A percentile compares a stretch with the other conserved stretches of the same genome.
phyloP scores from a whole-genome alignment of 2,797 vertebrate genomes.

The Coregonus suidteri region DNA sequence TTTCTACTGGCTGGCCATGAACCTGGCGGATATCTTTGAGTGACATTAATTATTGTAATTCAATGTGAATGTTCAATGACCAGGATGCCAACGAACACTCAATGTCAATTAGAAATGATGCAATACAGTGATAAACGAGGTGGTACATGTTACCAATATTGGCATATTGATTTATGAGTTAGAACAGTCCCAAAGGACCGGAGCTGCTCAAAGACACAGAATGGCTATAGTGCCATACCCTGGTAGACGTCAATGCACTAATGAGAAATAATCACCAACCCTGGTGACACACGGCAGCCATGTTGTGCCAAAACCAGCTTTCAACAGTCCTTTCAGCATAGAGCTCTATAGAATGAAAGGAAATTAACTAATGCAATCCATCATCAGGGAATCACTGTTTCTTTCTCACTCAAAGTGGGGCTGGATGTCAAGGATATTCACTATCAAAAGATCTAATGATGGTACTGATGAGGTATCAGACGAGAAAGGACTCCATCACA shows the following conservation, averaged over 20 bases:
- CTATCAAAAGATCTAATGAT: constrained; percentile 2
- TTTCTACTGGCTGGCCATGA: constrained; percentile 30
- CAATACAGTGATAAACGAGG: constrained; percentile 49
- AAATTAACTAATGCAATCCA: constrained; percentile 29
- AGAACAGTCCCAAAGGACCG: constrained; percentile 35
- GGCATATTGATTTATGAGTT: constrained; percentile 50
- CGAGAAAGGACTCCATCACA: background rate
- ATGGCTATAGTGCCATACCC: constrained; percentile 21
- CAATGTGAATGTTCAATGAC: constrained; percentile 23
- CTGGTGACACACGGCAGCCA: constrained; percentile 51
- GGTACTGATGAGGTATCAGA: constrained; percentile 14
- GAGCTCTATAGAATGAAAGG: constrained; percentile 11
- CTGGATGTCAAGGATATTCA: constrained; percentile 3
- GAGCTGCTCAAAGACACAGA: constrained; percentile 39
- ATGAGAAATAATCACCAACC: constrained; percentile 65
- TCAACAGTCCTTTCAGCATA: constrained; percentile 29
- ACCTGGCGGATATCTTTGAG: constrained; percentile 47
- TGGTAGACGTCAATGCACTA: constrained; percentile 41
- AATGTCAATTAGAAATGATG: constrained; percentile 60
- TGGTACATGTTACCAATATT: constrained; percentile 33
- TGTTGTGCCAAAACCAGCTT: constrained; percentile 10
- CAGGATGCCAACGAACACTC: constrained; percentile 56
- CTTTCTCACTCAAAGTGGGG: constrained; percentile 17
- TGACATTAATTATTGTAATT: constrained; percentile 39
- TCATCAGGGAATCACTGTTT: constrained; percentile 28